phyloP scores from a whole-genome alignment of 2,797 vertebrate genomes.

The Gouania willdenowi region DNA sequence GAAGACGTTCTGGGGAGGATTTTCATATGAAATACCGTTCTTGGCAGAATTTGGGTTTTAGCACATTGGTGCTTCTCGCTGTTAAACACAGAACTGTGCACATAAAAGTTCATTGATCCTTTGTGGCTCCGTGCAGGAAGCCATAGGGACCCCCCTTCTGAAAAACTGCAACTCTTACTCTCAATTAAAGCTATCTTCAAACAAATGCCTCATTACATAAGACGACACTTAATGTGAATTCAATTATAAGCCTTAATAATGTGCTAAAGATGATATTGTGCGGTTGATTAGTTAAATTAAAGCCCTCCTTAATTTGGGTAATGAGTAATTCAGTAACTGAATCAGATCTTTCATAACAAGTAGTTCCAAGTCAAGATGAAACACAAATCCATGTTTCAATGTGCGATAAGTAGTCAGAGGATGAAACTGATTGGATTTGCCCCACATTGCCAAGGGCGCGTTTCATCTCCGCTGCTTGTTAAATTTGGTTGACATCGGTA shows the following conservation, averaged over 20 bases:
- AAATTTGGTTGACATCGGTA: constrained; percentile 13
- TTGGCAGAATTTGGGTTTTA: constrained; percentile 44
- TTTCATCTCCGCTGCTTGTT: constrained; percentile 36
- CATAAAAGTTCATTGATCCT: constrained; percentile 63
- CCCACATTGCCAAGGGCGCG: constrained; percentile 1
- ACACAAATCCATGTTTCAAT: constrained; percentile 19
- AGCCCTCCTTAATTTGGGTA: constrained; percentile 20
- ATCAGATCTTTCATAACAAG: constrained; percentile 23
- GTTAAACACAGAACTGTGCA: constrained; percentile 49
- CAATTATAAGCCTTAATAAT: constrained; percentile 36
- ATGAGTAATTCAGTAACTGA: constrained; percentile 26
- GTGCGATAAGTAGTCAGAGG: constrained; percentile 12
- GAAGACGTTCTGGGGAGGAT: constrained; percentile 42
- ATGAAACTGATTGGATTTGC: constrained; percentile 44
- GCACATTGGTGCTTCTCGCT: constrained; percentile 35
- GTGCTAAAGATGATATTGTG: constrained; percentile 36
- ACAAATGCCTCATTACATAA: constrained; percentile 18
- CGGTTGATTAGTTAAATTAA: constrained; percentile 45
- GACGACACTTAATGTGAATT: constrained; percentile 38
- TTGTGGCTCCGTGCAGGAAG: constrained; percentile 32
- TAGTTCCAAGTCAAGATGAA: constrained; percentile 31
- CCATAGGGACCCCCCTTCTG: constrained; percentile 11
- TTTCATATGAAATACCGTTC: constrained; percentile 46
- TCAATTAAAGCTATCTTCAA: constrained; percentile 43
- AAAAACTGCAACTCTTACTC: constrained; percentile 10